Evolutionary conservation across 2,113 vertebrate species (phyloP).

Genomic region (Murina feae): DNA sequence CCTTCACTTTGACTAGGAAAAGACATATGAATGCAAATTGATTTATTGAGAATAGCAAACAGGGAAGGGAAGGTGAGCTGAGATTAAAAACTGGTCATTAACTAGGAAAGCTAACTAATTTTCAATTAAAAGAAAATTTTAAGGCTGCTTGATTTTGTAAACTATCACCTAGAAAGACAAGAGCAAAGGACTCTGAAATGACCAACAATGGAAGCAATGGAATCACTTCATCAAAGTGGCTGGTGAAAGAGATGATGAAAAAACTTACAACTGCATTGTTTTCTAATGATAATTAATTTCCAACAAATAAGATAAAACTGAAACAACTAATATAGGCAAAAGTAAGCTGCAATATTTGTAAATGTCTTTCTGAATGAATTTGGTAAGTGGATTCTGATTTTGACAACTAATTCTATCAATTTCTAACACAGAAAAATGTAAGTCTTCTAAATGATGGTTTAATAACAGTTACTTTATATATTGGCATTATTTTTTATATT

Average conservation of each 20-base stretch:
- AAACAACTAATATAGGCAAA: background rate
- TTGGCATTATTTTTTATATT: background rate
- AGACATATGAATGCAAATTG: background rate
- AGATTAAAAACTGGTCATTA: background rate
- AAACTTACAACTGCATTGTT: background rate
- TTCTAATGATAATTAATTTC: conserved; percentile 25
- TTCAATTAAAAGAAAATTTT: background rate
- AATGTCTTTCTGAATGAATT: conserved; percentile 4
- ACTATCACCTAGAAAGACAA: conserved; percentile 27
- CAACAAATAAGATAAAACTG: background rate
- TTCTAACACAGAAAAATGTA: conserved; percentile 52
- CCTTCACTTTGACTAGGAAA: background rate
- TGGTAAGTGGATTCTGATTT: conserved; percentile 16
- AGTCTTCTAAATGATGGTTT: conserved; percentile 40
- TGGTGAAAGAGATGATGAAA: background rate
- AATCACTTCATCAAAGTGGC: background rate
- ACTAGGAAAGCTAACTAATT: background rate
- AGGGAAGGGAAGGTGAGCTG: background rate
- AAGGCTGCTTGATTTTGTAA: conserved; percentile 23
- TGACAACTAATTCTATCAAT: conserved; percentile 39
- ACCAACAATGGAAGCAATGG: background rate
- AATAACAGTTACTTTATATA: background rate
- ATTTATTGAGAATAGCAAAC: background rate
- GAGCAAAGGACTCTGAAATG: conserved; percentile 34
- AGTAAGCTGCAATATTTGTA: background rate